A percentile compares a stretch with the other conserved stretches of the same genome.
phyloP scores from a whole-genome alignment of 2,797 vertebrate species.

The Macropodus opercularis region DNA sequence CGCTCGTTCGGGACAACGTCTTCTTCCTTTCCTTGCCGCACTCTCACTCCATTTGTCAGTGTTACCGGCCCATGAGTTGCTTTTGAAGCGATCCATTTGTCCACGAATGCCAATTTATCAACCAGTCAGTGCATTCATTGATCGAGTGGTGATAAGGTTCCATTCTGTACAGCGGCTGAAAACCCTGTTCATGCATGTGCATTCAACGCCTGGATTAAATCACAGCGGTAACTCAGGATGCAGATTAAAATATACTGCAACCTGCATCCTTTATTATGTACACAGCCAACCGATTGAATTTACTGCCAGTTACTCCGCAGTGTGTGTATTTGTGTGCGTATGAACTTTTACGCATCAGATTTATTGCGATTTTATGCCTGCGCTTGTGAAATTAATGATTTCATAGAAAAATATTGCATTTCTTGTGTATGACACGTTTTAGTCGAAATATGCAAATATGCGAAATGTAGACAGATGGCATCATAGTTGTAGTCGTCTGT shows the following conservation, averaged over 20 bases:
- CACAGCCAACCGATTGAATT: slow-evolving; percentile 41
- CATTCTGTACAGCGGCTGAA: slow-evolving; percentile 37
- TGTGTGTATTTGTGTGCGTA: background rate
- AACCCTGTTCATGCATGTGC: slow-evolving; percentile 62
- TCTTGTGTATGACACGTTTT: slow-evolving; percentile 65
- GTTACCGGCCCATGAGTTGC: slow-evolving; percentile 71
- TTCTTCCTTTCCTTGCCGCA: slow-evolving; percentile 33
- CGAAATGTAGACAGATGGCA: slow-evolving; percentile 70
- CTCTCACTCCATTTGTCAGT: slow-evolving; percentile 76
- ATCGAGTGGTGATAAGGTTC: slow-evolving; percentile 57
- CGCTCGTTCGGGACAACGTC: slow-evolving; percentile 56
- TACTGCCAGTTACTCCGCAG: slow-evolving; percentile 34
- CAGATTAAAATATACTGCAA: slow-evolving; percentile 55
- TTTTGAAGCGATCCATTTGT: slow-evolving; percentile 81
- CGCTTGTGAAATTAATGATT: slow-evolving; percentile 62
- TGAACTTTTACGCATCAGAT: slow-evolving; percentile 31
- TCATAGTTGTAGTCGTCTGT: slow-evolving; percentile 71
- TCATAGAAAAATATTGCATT: slow-evolving; percentile 61
- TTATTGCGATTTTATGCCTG: slow-evolving; percentile 52
- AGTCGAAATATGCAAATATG: slow-evolving; percentile 68
- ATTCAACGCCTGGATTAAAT: slow-evolving; percentile 65
- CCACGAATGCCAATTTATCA: slow-evolving; percentile 81
- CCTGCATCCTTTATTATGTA: slow-evolving; percentile 51
- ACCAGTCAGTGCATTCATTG: slow-evolving; percentile 73
- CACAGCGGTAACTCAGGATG: slow-evolving; percentile 34